phyloP scores from a whole-genome alignment of 2,113 vertebrate species.

The Orthonyx spaldingii region DNA sequence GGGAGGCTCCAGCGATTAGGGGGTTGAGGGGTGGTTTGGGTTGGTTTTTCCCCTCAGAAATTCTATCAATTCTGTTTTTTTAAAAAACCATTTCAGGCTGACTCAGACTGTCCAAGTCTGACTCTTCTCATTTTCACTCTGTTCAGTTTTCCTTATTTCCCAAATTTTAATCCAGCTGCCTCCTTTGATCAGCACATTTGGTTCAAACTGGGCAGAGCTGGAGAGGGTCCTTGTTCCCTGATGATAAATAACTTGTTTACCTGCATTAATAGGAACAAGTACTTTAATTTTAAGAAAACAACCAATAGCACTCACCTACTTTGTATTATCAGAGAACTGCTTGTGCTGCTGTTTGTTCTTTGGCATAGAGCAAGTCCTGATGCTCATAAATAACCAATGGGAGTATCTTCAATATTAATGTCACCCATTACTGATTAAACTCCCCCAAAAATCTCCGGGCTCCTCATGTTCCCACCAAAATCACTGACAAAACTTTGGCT shows the following conservation, averaged over 20 bases:
- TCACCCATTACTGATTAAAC: neutral
- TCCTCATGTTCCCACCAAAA: neutral
- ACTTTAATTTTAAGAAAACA: neutral
- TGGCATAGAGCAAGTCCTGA: neutral
- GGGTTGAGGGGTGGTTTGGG: neutral
- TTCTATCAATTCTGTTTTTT: neutral
- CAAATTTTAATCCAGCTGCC: neutral
- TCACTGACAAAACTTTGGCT: neutral
- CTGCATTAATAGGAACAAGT: neutral
- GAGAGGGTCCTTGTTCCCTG: neutral
- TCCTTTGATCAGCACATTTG: neutral
- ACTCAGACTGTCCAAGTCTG: neutral
- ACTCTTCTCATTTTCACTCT: neutral
- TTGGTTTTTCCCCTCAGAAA: neutral
- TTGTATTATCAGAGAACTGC: neutral
- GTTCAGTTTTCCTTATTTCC: neutral
- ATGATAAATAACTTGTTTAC: neutral
- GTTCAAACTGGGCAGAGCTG: constrained; percentile 3
- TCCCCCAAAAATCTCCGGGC: neutral
- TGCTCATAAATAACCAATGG: neutral
- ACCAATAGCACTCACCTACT: neutral
- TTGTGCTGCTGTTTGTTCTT: neutral
- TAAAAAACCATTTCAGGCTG: neutral
- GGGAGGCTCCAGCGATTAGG: neutral
- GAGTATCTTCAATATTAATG: neutral